Percentiles rank a stretch among this genome's conserved stretches.
Conservation (phyloP, 2,888 invertebrate genomes). For the Ischnus inquisitorius region DNA sequence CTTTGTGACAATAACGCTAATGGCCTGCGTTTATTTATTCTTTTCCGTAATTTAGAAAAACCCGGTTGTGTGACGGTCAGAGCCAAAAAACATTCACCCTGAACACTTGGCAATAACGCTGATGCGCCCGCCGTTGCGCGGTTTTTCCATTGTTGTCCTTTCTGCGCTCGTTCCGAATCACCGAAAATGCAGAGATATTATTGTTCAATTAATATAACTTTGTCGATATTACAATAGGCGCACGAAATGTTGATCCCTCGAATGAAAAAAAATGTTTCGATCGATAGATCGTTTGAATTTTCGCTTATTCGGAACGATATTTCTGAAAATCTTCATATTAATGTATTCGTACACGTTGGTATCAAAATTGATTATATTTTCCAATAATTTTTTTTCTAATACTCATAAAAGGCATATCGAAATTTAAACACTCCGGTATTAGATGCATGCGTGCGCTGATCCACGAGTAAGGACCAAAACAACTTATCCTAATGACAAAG, state of each 20-base stretch:
- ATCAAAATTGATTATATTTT: too few relatives aligned
- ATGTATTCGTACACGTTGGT: too few relatives aligned
- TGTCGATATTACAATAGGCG: neutral
- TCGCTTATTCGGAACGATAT: too few relatives aligned
- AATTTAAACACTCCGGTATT: neutral
- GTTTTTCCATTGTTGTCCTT: slow-evolving; percentile 4
- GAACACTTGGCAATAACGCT: neutral
- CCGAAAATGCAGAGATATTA: slow-evolving; percentile 1
- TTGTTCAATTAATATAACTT: slow-evolving; percentile 19
- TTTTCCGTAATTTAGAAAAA: slow-evolving; percentile 59
- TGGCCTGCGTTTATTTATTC: slow-evolving; percentile 61
- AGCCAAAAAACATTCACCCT: neutral
- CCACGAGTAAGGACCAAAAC: neutral
- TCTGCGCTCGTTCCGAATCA: slow-evolving; percentile 6
- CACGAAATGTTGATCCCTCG: neutral
- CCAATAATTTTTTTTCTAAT: neutral
- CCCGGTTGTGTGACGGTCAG: neutral
- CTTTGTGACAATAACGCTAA: slow-evolving; percentile 71
- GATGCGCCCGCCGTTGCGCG: neutral
- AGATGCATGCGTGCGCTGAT: neutral
- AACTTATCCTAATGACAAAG: neutral
- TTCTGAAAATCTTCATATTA: too few relatives aligned
- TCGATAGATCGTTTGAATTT: neutral
- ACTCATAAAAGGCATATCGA: neutral
- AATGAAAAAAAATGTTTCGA: neutral